Evolutionary conservation across 2,888 invertebrate species (phyloP), one percentile per base, ranked within the genome.

Genomic region (Lottia gigantea): DNA sequence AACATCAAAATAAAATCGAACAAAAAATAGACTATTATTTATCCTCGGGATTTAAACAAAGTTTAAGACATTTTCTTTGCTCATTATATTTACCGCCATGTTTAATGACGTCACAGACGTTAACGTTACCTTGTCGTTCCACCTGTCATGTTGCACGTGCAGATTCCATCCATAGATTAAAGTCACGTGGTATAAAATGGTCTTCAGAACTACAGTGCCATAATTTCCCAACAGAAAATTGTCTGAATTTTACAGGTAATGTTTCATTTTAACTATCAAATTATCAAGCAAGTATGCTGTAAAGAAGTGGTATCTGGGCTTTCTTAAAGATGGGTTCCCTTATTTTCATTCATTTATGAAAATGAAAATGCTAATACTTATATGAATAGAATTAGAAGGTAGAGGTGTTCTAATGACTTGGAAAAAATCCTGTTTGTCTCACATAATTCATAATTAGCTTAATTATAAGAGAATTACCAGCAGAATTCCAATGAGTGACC

Each of bases 161-260:
- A 23, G 55, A 19, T 11, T 55, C 55, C 19, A 12, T 55, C 19
- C 23, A 55, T 23, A 55, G 55, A 55, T 23, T 55, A 11, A 55
- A 23, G 19, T 19, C 55, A 23, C 55, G 55, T 26, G 67, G 55
- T 3, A 31, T 49, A 19, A 31, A n/a, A 8, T 67, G 67, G 67
- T 31, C 67, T 2, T 40, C 49, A n/a, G 67, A 67, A 23, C 55
- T 67, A 23, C 67, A 67, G 23, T 67, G 67, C 23, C 67, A 67
- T n/a, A 61, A 55, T 61, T 67, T 67, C 55, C 67, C 67, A 15
- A 67, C 67, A n/a, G 67, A 67, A 23, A 67, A 67, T 47, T 67
- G 67, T 15, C 19, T 67, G 11, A 67, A 55, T 26, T 26, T 67
- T 16, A 49, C 49, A 40, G 67, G 67, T 67, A 61, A 67, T 40